phyloP scores from a whole-genome alignment of 2,888 invertebrate genomes.

The Caenorhabditis sp. region DNA sequence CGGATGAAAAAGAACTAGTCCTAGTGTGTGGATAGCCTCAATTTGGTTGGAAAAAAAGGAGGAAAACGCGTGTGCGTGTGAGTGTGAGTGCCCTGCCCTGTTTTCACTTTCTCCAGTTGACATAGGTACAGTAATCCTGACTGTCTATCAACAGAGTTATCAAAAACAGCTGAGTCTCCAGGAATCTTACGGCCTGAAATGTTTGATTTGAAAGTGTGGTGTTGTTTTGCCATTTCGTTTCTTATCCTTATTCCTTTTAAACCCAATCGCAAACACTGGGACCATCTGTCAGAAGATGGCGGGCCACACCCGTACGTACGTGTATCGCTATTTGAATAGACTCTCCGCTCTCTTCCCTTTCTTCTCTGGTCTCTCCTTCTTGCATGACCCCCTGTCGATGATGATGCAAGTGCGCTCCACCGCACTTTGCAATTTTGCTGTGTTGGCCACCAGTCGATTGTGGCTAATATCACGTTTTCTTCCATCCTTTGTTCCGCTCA shows the following conservation, averaged over 20 bases:
- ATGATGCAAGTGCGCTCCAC: slow-evolving; percentile 41
- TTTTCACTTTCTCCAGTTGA: slow-evolving; percentile 2
- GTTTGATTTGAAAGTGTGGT: neutral
- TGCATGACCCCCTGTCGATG: no score
- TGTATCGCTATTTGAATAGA: slow-evolving; percentile 37
- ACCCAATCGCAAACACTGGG: slow-evolving; percentile 42
- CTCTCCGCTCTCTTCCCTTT: neutral
- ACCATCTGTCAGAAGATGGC: slow-evolving; percentile 21
- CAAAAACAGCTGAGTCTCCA: neutral
- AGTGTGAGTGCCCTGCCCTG: slow-evolving; percentile 2
- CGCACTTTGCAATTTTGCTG: slow-evolving; percentile 12
- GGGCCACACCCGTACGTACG: slow-evolving; percentile 20
- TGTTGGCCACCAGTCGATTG: slow-evolving; percentile 37
- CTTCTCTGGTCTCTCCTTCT: no score
- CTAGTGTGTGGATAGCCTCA: slow-evolving; percentile 43
- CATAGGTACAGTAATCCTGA: neutral
- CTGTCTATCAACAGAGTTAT: neutral
- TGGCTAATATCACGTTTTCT: slow-evolving; percentile 1
- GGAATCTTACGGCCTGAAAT: neutral
- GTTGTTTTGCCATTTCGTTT: slow-evolving; percentile 8
- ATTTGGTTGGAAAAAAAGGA: slow-evolving; percentile 21
- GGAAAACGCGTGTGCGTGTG: slow-evolving; percentile 10
- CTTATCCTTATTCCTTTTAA: no score
- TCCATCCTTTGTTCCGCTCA: no score
- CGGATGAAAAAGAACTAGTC: slow-evolving; percentile 44